Percentiles rank a stretch among this genome's conserved stretches.
phyloP scores from a whole-genome alignment of 2,888 invertebrate species.

The Apocheima hispidaria region DNA sequence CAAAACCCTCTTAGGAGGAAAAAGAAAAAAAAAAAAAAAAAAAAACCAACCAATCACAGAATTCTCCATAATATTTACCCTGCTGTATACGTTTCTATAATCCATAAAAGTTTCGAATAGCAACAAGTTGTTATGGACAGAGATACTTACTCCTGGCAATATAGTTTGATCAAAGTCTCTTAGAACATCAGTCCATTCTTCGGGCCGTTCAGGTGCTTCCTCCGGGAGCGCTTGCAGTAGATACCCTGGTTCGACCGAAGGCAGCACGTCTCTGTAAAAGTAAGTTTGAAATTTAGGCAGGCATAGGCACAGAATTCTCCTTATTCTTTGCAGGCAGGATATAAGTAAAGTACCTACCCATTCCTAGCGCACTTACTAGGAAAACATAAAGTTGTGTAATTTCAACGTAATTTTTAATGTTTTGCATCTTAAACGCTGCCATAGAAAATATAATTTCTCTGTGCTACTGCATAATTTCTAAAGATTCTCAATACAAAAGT shows the following conservation, averaged over 20 bases:
- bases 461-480: too few species aligned
- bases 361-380: too few species aligned
- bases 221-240: conserved; percentile 92
- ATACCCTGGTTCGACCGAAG: conserved; percentile 96
- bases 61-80: too few species aligned
- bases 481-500: too few species aligned
- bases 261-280: conserved; percentile 90
- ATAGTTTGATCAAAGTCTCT: conserved; percentile 94
- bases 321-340: too few species aligned
- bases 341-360: background rate
- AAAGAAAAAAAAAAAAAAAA: too few species aligned
- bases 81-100: background rate
- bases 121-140: background rate
- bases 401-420: too few species aligned
- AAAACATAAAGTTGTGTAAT: too few species aligned
- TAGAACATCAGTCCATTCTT: conserved; percentile 95
- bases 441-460: too few species aligned
- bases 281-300: background rate
- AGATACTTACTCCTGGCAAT: conserved; percentile 92
- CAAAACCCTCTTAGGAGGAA: too few species aligned
- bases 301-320: too few species aligned
- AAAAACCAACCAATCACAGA: too few species aligned
- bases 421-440: background rate
- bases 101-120: background rate
- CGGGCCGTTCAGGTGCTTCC: conserved; percentile 93